These are phyloP conservation scores for Invenusta paracnida DNA, from an alignment of 2,888 invertebrate genomes.

Conservation along the genomic window DNA sequence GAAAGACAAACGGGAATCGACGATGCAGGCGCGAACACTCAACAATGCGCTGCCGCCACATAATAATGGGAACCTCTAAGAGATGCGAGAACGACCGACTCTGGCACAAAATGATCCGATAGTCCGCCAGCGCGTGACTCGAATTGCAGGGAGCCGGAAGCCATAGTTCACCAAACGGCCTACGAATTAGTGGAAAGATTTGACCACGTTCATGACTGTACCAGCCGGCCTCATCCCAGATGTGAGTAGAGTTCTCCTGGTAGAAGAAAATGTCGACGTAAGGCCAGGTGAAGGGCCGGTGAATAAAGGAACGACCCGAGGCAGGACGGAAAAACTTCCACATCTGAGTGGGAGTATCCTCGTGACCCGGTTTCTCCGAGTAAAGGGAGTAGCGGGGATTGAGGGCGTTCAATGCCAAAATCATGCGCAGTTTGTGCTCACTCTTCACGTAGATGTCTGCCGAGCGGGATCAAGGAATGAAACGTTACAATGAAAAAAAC, in stretches of 20 bases:
- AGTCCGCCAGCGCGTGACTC: neutral
- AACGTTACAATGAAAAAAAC: too few species aligned
- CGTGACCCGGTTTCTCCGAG: neutral
- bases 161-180: slow-evolving; percentile 46
- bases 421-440: neutral
- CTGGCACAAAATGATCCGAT: slow-evolving; percentile 19
- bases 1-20: slow-evolving; percentile 37
- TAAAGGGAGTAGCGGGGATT: neutral
- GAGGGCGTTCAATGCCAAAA: neutral
- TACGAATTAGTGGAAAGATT: slow-evolving; percentile 46
- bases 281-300: slow-evolving; percentile 48
- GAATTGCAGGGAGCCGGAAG: slow-evolving; percentile 45
- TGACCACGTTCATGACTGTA: slow-evolving; percentile 42
- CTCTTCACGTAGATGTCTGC: slow-evolving; percentile 17
- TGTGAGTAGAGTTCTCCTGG: slow-evolving; percentile 48
- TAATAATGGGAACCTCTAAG: slow-evolving; percentile 34
- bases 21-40: slow-evolving; percentile 7
- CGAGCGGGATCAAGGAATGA: too few species aligned
- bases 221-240: slow-evolving; percentile 46
- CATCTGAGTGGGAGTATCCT: neutral
- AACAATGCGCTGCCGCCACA: slow-evolving; percentile 31
- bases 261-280: slow-evolving; percentile 52
- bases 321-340: slow-evolving; percentile 30
- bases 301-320: slow-evolving; percentile 27
- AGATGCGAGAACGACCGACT: slow-evolving; percentile 35